Evolutionary conservation across 1,140 invertebrate genomes (phyloP), one percentile per base, ranked within the genome.

Genomic region (Phymorhynchus buccinoides): DNA sequence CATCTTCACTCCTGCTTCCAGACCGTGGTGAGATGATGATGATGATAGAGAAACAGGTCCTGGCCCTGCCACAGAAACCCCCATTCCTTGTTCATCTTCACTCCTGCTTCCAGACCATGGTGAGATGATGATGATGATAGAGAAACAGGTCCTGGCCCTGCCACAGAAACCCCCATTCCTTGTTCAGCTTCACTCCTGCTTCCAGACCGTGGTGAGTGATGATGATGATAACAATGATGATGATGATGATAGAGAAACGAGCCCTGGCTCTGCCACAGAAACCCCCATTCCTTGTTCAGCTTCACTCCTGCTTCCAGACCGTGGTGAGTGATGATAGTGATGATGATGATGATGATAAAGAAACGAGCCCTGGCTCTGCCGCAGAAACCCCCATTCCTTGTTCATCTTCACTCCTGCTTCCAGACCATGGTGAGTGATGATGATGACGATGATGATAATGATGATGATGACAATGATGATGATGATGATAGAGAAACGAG

Each of bases 341-440:
- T 18, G 44, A 48, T 48, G 18, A 99, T 98, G 0, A 99, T 99
- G 98, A 98, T 99, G 37, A 99, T 99, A 37, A 99, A 99, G 94
- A 99, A 99, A 93, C 94, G 98, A 73, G 98, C 99, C 0, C 94
- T 99, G 66, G 98, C 98, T 1, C 94, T 99, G 35, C 97, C 97
- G 27, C 96, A 93, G 89, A 99, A 99, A 93, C 98, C 98, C 6
- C 98, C 98, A 0, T 99, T 99, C 94, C 95, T 99, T 14, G 98
- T 99, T 1, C 97, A 99, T 90, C 95, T 99, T 87, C 98, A 99
- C 94, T 99, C 98, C 14, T 99, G 98, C 94, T 99, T 99, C 94
- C 99, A 99, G 94, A 99, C 99, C 83, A 99, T 99, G 98, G 97
- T 97, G n/a, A n/a, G n/a, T n/a, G n/a, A n/a, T n/a, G n/a, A n/a